A percentile compares a stretch with the other conserved stretches of the same genome.
Evolutionary conservation across 1,140 invertebrate genomes (phyloP).

Genomic region (Panagrolaimus sp.): DNA sequence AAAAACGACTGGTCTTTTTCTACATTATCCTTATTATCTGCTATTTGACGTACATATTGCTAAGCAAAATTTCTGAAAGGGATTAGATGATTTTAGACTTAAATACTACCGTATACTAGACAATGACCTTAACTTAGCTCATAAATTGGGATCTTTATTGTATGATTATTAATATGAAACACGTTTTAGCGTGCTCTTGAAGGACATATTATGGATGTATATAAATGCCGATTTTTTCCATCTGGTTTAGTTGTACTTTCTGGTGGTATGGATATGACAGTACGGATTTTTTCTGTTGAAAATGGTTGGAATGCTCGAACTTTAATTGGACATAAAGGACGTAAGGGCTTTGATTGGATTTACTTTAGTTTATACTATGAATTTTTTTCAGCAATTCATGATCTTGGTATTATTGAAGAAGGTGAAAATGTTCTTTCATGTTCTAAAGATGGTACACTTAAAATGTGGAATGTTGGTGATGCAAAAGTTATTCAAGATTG

Average conservation of each 20-base stretch:
- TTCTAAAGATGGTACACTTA: constrained; percentile 68
- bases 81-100: too few relatives aligned
- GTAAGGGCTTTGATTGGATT: constrained; percentile 24
- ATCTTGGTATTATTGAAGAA: constrained; percentile 68
- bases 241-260: constrained; percentile 68
- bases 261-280: constrained; percentile 68
- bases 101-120: too few relatives aligned
- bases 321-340: constrained; percentile 65
- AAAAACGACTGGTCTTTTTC: too few relatives aligned
- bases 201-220: constrained; percentile 69
- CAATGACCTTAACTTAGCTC: too few relatives aligned
- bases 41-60: too few relatives aligned
- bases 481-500: background rate
- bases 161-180: too few relatives aligned
- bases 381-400: constrained; percentile 62
- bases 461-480: constrained; percentile 68
- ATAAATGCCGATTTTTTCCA: constrained; percentile 69
- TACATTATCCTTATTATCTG: too few relatives aligned
- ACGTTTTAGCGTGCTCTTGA: constrained; percentile 59
- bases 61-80: too few relatives aligned
- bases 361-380: background rate
- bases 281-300: constrained; percentile 70
- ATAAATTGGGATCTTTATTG: too few relatives aligned
- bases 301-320: constrained; percentile 68
- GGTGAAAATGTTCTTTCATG: constrained; percentile 71